phyloP scores from a whole-genome alignment of 2,113 vertebrate species.

The Pseudonaja textilis region DNA sequence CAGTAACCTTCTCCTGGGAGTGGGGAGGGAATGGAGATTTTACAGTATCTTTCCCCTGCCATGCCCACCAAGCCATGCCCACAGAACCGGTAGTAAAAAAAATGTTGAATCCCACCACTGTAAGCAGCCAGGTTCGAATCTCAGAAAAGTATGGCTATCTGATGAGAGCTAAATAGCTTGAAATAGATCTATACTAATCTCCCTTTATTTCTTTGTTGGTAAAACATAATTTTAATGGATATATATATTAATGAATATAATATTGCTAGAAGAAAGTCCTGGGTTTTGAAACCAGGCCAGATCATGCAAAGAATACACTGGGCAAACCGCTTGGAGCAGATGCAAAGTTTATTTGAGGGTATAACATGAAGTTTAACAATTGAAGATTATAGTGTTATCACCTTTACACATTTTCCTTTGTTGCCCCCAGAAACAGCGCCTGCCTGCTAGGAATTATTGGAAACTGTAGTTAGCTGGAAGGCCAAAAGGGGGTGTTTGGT shows the following conservation, averaged over 20 bases:
- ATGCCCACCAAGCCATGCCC: no score
- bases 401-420: neutral
- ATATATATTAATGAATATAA: neutral
- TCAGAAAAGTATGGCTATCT: no score
- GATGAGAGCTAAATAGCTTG: no score
- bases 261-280: neutral
- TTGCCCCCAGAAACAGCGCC: neutral
- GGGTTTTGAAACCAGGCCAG: neutral
- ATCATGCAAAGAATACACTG: neutral
- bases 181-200: no score
- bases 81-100: no score
- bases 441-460: neutral
- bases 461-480: neutral
- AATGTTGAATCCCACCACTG: no score
- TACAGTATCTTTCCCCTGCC: no score
- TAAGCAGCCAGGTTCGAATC: no score
- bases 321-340: neutral
- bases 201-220: no score
- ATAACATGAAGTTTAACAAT: neutral
- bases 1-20: no score
- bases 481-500: neutral
- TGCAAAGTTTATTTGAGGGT: neutral
- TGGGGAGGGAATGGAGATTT: no score
- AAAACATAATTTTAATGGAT: neutral
- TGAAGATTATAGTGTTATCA: neutral